These are phyloP conservation scores for Acronicta psi DNA, from an alignment of 2,888 invertebrate species.

Conservation along the genomic window DNA sequence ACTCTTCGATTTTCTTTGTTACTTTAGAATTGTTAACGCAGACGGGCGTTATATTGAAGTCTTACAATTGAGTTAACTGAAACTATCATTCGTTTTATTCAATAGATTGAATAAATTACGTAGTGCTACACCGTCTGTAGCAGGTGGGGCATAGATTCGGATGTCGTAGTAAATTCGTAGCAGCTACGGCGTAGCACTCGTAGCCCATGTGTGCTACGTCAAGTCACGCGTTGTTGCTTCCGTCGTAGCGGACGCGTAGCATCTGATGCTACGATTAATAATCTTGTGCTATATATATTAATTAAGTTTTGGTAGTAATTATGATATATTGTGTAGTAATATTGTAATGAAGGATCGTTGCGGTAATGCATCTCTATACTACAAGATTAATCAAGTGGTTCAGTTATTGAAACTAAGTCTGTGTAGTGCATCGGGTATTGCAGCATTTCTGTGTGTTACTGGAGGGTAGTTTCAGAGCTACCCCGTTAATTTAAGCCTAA, in stretches of 20 bases:
- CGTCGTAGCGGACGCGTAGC: constrained; percentile 25
- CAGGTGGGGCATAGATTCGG: background rate
- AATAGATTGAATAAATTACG: constrained; percentile 11
- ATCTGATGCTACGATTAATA: background rate
- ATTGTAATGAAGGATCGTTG: background rate
- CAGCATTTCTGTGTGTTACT: no score
- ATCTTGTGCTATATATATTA: background rate
- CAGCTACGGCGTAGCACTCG: constrained; percentile 36
- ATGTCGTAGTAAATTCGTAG: constrained; percentile 3
- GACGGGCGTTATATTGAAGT: constrained; percentile 16
- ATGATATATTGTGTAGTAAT: background rate
- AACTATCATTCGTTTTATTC: constrained; percentile 17
- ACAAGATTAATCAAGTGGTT: background rate
- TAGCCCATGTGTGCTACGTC: constrained; percentile 17
- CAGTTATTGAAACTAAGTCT: no score
- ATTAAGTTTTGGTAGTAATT: background rate
- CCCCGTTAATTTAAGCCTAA: constrained; percentile 1
- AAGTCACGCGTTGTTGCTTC: constrained; percentile 12
- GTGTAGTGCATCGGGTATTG: no score
- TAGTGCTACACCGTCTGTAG: constrained; percentile 15
- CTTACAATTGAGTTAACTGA: constrained; percentile 27
- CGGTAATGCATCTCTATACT: background rate
- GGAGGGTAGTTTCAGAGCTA: no score
- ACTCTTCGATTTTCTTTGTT: constrained; percentile 31
- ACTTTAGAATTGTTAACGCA: constrained; percentile 32